Evolutionary conservation across 1,140 invertebrate species (phyloP).

Genomic region (Apis dorsata): DNA sequence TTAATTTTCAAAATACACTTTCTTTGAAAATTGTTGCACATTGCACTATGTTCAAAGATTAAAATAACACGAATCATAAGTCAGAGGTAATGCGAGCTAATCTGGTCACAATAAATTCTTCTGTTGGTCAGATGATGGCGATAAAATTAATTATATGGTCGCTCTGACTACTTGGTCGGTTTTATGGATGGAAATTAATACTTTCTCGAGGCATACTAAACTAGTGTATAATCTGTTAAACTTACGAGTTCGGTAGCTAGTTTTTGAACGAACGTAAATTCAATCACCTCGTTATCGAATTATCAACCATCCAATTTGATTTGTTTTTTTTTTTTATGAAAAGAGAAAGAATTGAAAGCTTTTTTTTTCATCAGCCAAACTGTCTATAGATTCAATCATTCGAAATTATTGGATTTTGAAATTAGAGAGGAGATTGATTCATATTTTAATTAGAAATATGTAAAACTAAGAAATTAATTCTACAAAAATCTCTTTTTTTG

Average conservation of each 20-base stretch:
- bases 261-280: background rate
- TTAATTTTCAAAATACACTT: background rate
- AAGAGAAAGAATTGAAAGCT: background rate
- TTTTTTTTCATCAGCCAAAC: too few species aligned
- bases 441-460: too few species aligned
- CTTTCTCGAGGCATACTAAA: background rate
- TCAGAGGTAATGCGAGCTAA: background rate
- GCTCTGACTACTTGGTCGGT: background rate
- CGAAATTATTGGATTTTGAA: background rate
- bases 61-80: background rate
- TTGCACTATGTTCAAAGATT: background rate
- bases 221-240: background rate
- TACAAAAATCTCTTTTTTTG: too few species aligned
- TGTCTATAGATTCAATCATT: background rate
- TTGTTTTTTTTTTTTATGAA: background rate
- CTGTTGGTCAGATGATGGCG: background rate
- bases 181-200: background rate
- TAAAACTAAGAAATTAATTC: too few species aligned
- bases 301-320: background rate
- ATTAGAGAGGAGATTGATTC: too few species aligned
- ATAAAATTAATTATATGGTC: background rate
- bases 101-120: background rate
- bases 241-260: background rate
- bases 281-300: constrained; percentile 2
- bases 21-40: background rate